Evolutionary conservation across 2,888 invertebrate species (phyloP), one percentile per base, ranked within the genome.

Genomic region (Urechis unicinctus): DNA sequence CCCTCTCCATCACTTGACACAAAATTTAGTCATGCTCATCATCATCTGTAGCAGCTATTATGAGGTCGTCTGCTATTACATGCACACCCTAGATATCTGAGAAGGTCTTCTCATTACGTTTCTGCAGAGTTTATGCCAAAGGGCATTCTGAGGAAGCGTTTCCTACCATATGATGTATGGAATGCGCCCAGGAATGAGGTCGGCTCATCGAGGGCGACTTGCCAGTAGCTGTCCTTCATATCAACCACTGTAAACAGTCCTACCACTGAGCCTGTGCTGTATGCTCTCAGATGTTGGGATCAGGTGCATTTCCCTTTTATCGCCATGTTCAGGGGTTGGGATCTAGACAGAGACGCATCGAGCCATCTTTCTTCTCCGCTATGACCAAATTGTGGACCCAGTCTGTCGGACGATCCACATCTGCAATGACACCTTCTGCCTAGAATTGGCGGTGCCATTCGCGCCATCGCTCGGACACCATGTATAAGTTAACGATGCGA

Each of bases 181-280:
- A 63, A 65, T 31, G 62, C 63, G 44, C 58, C 56, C 5, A 64
- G 51, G 9, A 55, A 48, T 9, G 59, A 55, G 26, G 57, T 61
- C 41, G 61, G 50, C 3, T 57, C 55, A 43, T 51, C 54, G 0
- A 68, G 44, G 25, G 53, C 57, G 1, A 62, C 47, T 6, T 61
- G 49, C 62, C 64, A 67, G 43, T 61, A 66, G 0, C 65, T 65
- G 49, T 58, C 52, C 31, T 59, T 58, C 47, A 56, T 56, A 41
- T 64, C 60, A 6, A 61, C 41, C 9, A 57, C 58, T n/a, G 56
- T 55, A 41, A 61, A 62, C 4, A 54, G 24, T 41, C n/a, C n/a
- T n/a, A n/a, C n/a, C n/a, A n/a, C n/a, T n/a, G n/a, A n/a, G n/a
- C n/a, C n/a, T n/a, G n/a, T n/a, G n/a, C n/a, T n/a, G n/a, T n/a